Evolutionary conservation across 2,888 invertebrate species (phyloP).

Genomic region (Craniophora ligustri): DNA sequence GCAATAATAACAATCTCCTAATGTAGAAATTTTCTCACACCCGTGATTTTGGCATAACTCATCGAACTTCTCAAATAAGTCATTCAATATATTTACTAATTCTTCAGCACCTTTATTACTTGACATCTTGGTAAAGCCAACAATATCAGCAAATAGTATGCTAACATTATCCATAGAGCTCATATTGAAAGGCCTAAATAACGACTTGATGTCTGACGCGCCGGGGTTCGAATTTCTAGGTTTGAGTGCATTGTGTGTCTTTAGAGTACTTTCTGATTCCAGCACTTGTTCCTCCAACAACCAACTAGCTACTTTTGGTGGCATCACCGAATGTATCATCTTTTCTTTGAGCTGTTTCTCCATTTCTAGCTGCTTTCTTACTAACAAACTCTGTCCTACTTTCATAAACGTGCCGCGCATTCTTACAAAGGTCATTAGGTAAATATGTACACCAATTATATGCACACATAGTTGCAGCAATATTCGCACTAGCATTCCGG

Average conservation of each 20-base stretch:
- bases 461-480: constrained; percentile 96
- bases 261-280: constrained; percentile 88
- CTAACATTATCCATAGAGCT: constrained; percentile 98
- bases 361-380: constrained; percentile 96
- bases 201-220: constrained; percentile 92
- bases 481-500: constrained; percentile 91
- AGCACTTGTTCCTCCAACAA: constrained; percentile 92
- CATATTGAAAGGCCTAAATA: constrained; percentile 99
- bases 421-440: constrained; percentile 97
- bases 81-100: constrained; percentile 97
- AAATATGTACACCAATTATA: constrained; percentile 96
- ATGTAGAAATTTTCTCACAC: constrained; percentile 98
- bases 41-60: constrained; percentile 95
- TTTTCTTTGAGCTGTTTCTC: constrained; percentile 98
- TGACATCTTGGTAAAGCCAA: constrained; percentile 99
- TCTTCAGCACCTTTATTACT: constrained; percentile 99
- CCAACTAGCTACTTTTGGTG: constrained; percentile 96
- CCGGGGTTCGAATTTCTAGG: constrained; percentile 87
- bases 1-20: constrained; percentile 98
- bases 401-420: constrained; percentile 99
- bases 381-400: constrained; percentile 97
- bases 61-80: constrained; percentile 98
- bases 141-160: constrained; percentile 99
- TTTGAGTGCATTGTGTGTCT: constrained; percentile 77
- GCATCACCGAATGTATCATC: constrained; percentile 99